Base-by-base conservation (phyloP, 2,113 vertebrate genomes). In the Gopherus flavomarginatus region DNA sequence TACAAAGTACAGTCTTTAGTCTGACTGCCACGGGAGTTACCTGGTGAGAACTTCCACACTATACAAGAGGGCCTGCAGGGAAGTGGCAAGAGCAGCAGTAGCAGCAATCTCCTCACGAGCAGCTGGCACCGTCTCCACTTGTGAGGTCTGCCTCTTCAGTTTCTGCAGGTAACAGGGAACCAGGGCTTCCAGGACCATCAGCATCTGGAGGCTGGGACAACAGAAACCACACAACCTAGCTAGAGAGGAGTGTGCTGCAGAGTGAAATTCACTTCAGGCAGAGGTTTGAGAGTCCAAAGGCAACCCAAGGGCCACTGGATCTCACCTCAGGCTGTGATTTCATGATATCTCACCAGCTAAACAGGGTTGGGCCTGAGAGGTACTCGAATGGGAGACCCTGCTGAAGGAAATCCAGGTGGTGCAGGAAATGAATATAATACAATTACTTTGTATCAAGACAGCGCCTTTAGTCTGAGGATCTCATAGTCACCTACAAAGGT, bases 181-280 rank as follows among this genome's bases (percentile, higher is more conserved):
- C 90, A 99, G 88, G 0, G 99, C 99, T 98, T 99, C 99, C 96
- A 99, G 97, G 92, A 99, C 99, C 99, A 99, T 99, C 97, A 99
- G 98, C 99, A 99, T 99, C 98, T 99, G 99, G 89, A 99, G 99
- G 97, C 99, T 99, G 93, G 75, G 72, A 82, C 90, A 96, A 97
- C 26, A 92, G 83, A 90, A 31, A 65, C 4, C 3, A 81, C 44
- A 6, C 24, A 69, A 0, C 44, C 59, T 81, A 92, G 50, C 42
- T 50, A 8, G 29, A 50, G 7, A n/a, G 8, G 22, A 16, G 49
- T 47, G 47, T 47, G 78, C 29, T 44, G 24, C 42, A 49, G 27
- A 29, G 26, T 27, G 95, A 62, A 90, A 53, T 12, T 92, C 52
- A 13, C 3, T 17, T 83, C 52, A 87, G 5, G 5, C 1, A 6